Evolutionary conservation across 2,797 vertebrate species (phyloP).

Genomic region (Chaetophractus vellerosus): DNA sequence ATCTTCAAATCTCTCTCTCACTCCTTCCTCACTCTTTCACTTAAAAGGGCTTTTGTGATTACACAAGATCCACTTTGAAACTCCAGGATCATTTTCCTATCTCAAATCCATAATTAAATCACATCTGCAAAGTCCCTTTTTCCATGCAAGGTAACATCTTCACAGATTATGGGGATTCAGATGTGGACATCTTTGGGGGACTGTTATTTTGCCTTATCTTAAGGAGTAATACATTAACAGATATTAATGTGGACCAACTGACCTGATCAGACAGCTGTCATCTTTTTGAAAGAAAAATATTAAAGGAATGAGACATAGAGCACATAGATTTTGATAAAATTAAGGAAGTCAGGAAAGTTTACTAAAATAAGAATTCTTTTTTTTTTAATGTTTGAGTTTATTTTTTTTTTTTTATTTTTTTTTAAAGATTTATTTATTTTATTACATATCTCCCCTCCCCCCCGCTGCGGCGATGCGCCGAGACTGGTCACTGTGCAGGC

Average conservation of each 20-base stretch:
- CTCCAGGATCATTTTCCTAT: not conserved
- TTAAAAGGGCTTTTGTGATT: not conserved
- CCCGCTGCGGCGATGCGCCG: too few relatives aligned
- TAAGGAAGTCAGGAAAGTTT: not conserved
- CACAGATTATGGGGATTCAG: not conserved
- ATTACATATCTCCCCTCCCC: too few relatives aligned
- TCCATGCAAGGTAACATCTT: not conserved
- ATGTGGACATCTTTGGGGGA: not conserved
- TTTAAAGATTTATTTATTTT: too few relatives aligned
- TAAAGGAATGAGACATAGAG: not conserved
- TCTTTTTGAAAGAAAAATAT: constrained; percentile 19
- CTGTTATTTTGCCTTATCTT: not conserved
- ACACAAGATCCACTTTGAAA: not conserved
- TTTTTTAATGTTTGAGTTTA: too few relatives aligned
- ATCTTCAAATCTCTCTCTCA: not conserved
- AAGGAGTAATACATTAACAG: not conserved
- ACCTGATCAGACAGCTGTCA: not conserved
- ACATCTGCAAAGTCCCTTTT: not conserved
- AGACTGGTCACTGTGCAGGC: too few relatives aligned
- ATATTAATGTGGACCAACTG: not conserved
- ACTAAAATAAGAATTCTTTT: not conserved
- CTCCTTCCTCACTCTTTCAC: not conserved
- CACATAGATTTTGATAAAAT: not conserved
- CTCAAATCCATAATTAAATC: not conserved
- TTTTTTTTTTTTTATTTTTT: too few relatives aligned